phyloP scores from a whole-genome alignment of 2,113 vertebrate species.

The Gymnocephalus cernua region DNA sequence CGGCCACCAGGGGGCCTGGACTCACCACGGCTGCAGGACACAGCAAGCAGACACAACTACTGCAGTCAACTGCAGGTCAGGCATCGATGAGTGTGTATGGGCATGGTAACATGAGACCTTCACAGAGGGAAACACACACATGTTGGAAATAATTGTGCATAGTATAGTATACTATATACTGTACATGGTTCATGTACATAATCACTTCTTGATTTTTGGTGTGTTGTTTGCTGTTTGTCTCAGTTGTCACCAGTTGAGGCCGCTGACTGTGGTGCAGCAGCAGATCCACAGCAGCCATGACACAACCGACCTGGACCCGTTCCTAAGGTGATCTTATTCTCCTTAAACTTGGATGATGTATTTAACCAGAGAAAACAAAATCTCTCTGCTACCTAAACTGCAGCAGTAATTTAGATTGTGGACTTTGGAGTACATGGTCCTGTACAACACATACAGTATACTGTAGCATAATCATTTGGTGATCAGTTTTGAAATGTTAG shows the following conservation, averaged over 20 bases:
- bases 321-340: constrained; percentile 70
- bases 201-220: background rate
- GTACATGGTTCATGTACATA: background rate
- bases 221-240: constrained; percentile 7
- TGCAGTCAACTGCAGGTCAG: constrained; percentile 87
- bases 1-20: constrained; percentile 77
- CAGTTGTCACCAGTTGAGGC: constrained; percentile 82
- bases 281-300: constrained; percentile 67
- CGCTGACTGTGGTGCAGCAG: constrained; percentile 75
- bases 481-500: background rate
- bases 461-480: background rate
- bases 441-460: background rate
- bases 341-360: background rate
- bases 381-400: background rate
- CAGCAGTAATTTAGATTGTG: background rate
- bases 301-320: constrained; percentile 64
- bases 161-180: too few relatives aligned
- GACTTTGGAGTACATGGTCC: background rate
- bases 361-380: constrained; percentile 13
- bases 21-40: constrained; percentile 65
- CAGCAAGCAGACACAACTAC: constrained; percentile 53
- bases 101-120: background rate
- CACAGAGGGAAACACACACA: background rate
- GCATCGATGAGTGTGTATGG: background rate
- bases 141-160: background rate